Conservation (phyloP, 2,888 invertebrate species). For the Dione juno region DNA sequence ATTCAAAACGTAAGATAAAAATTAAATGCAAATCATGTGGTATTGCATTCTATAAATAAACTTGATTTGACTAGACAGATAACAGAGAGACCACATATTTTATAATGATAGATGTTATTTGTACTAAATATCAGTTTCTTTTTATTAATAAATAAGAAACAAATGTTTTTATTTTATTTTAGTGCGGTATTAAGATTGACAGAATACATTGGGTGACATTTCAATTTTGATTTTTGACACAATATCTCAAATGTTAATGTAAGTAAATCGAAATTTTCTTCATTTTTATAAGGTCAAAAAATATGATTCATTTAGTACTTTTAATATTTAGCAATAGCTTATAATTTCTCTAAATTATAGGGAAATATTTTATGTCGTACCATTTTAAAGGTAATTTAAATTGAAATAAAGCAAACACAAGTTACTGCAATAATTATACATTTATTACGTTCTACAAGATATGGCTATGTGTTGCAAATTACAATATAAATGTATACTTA, state of each 20-base stretch:
- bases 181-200: too few relatives aligned
- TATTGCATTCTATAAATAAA: conserved; percentile 1
- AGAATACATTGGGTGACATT: too few relatives aligned
- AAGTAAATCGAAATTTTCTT: too few relatives aligned
- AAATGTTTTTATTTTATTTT: too few relatives aligned
- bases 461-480: conserved; percentile 57
- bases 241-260: too few relatives aligned
- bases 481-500: conserved; percentile 45
- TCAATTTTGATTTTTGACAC: too few relatives aligned
- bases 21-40: conserved; percentile 13
- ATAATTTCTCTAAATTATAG: too few relatives aligned
- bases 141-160: neutral
- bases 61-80: conserved; percentile 1
- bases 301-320: too few relatives aligned
- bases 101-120: neutral
- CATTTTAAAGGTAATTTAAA: neutral
- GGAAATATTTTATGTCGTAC: too few relatives aligned
- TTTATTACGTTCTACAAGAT: conserved; percentile 65
- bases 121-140: neutral
- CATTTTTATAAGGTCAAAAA: too few relatives aligned
- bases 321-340: too few relatives aligned
- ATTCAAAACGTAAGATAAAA: conserved; percentile 14
- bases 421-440: conserved; percentile 46
- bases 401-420: conserved; percentile 36
- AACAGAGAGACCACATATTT: neutral